These are phyloP conservation scores for Pherbina coryleti DNA, from an alignment of 2,888 invertebrate genomes.

Conservation along the genomic window DNA sequence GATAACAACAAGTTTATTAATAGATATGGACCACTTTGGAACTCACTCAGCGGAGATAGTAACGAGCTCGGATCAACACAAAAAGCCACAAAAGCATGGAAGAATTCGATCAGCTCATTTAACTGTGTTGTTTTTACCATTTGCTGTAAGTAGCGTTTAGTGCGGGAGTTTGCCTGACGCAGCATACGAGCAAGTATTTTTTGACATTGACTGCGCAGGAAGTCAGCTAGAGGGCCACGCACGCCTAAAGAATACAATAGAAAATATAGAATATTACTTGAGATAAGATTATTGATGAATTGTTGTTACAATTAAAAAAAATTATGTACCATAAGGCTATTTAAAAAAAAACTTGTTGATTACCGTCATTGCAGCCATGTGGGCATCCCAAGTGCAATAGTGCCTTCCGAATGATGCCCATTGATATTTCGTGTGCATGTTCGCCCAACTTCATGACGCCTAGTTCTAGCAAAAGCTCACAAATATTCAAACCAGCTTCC, in stretches of 20 bases:
- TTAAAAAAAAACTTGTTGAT: slow-evolving; percentile 8
- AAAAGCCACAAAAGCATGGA: slow-evolving; percentile 95
- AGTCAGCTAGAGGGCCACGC: slow-evolving; percentile 90
- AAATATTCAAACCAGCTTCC: slow-evolving; percentile 91
- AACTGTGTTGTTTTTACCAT: slow-evolving; percentile 84
- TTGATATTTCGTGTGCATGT: slow-evolving; percentile 68
- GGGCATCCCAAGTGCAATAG: slow-evolving; percentile 93
- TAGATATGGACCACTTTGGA: slow-evolving; percentile 32
- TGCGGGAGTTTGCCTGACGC: slow-evolving; percentile 73
- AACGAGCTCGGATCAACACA: slow-evolving; percentile 91
- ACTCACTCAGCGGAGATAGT: slow-evolving; percentile 90
- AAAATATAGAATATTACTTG: not conserved
- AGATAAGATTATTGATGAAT: not conserved
- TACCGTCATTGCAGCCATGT: slow-evolving; percentile 89
- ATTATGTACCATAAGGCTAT: no score
- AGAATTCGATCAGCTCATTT: slow-evolving; percentile 89
- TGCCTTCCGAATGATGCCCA: slow-evolving; percentile 68
- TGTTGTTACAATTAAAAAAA: no score
- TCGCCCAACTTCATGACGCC: slow-evolving; percentile 79
- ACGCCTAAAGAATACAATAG: slow-evolving; percentile 66
- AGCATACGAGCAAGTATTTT: slow-evolving; percentile 82
- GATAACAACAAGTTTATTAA: not conserved
- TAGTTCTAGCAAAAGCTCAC: slow-evolving; percentile 92
- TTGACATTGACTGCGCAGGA: slow-evolving; percentile 88
- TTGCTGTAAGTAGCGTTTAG: slow-evolving; percentile 74